These are phyloP conservation scores for Felis catus DNA, from an alignment of 2,113 vertebrate species.

Conservation along the genomic window F.catus_Fca126_mat1.0 CM031415.1:76846001-76846500, in stretches of 20 bases:
- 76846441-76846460: conserved; percentile 91
- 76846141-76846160: conserved; percentile 77
- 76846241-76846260: conserved; percentile 88
- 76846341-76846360: conserved; percentile 95
- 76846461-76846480: conserved; percentile 91
- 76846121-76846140: conserved; percentile 67
- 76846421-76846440: conserved; percentile 91
- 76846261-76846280: conserved; percentile 89
- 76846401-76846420: conserved; percentile 89
- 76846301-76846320: conserved; percentile 94
- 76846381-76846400: conserved; percentile 90
- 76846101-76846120: conserved; percentile 46
- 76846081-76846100: conserved; percentile 55
- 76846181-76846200: conserved; percentile 80
- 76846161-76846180: conserved; percentile 82
- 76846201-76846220: conserved; percentile 90
- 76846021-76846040: conserved; percentile 12
- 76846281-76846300: conserved; percentile 93
- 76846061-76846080: not conserved
- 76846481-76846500: conserved; percentile 91
- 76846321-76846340: conserved; percentile 93
- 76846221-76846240: conserved; percentile 90
- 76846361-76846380: conserved; percentile 93
- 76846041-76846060: conserved; percentile 63
- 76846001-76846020: conserved; percentile 63